Conservation (phyloP, 2,888 invertebrate species). For the Nemotelus pantherinus region DNA sequence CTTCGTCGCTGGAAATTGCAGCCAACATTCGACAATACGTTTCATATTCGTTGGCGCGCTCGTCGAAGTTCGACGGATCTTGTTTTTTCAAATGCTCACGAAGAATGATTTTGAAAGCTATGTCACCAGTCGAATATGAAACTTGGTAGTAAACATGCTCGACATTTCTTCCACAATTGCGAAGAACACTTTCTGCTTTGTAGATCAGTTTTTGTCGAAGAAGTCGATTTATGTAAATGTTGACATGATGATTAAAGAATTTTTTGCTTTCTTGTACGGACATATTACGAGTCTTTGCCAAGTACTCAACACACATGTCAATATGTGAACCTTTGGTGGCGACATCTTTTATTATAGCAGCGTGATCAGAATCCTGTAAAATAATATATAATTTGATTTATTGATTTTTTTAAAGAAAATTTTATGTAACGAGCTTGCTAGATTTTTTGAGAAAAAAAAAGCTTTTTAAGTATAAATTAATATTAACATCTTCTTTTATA, state of each 20-base stretch:
- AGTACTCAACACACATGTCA: slow-evolving; percentile 60
- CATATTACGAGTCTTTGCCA: slow-evolving; percentile 56
- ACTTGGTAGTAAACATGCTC: slow-evolving; percentile 64
- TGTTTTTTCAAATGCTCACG: slow-evolving; percentile 72
- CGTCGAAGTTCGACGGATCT: slow-evolving; percentile 59
- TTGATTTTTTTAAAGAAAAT: too few species aligned
- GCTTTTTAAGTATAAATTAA: too few species aligned
- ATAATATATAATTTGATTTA: not conserved
- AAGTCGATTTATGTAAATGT: slow-evolving; percentile 60
- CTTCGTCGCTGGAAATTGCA: slow-evolving; percentile 55
- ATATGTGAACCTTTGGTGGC: slow-evolving; percentile 64
- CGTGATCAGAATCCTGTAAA: slow-evolving; percentile 32
- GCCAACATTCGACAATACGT: slow-evolving; percentile 60
- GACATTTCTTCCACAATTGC: slow-evolving; percentile 60
- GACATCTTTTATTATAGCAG: slow-evolving; percentile 53
- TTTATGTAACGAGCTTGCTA: too few species aligned
- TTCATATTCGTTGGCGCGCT: slow-evolving; percentile 56
- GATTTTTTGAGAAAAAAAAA: too few species aligned
- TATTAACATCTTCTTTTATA: too few species aligned
- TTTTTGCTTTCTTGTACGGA: slow-evolving; percentile 55
- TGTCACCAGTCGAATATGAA: slow-evolving; percentile 70
- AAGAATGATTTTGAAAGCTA: slow-evolving; percentile 72
- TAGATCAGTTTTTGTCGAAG: slow-evolving; percentile 60
- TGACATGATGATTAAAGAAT: slow-evolving; percentile 61
- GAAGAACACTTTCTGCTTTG: slow-evolving; percentile 60